Conservation (phyloP, 2,113 vertebrate species). For the Sylvia atricapilla region DNA sequence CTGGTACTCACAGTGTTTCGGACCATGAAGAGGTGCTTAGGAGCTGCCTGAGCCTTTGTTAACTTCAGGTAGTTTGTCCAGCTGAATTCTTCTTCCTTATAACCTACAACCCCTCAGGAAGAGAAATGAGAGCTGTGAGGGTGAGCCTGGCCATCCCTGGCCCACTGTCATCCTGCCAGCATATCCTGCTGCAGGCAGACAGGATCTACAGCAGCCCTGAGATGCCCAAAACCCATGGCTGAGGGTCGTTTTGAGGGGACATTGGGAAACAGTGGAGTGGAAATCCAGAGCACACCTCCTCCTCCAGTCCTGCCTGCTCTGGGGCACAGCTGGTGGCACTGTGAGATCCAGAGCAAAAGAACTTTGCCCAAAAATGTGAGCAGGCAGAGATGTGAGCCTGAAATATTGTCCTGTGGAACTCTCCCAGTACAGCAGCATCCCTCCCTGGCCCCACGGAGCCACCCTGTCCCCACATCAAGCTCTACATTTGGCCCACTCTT, state of each 20-base stretch:
- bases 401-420: neutral
- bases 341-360: neutral
- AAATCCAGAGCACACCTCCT: neutral
- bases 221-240: neutral
- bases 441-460: neutral
- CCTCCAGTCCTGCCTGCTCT: neutral
- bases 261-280: neutral
- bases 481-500: neutral
- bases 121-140: neutral
- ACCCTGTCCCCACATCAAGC: neutral
- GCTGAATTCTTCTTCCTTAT: slow-evolving; percentile 96
- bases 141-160: neutral
- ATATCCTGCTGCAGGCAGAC: rapidly evolving
- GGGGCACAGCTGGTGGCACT: neutral
- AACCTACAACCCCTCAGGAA: slow-evolving; percentile 81
- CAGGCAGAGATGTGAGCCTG: neutral
- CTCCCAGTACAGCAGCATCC: neutral
- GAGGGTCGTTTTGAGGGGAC: neutral
- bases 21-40: slow-evolving; percentile 88
- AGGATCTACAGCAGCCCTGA: neutral
- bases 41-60: slow-evolving; percentile 92
- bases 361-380: neutral
- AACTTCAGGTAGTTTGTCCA: slow-evolving; percentile 93
- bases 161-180: neutral
- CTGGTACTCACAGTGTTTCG: slow-evolving; percentile 81